Evolutionary conservation across 1,140 invertebrate species (phyloP).

Genomic region (Euschistus heros): DNA sequence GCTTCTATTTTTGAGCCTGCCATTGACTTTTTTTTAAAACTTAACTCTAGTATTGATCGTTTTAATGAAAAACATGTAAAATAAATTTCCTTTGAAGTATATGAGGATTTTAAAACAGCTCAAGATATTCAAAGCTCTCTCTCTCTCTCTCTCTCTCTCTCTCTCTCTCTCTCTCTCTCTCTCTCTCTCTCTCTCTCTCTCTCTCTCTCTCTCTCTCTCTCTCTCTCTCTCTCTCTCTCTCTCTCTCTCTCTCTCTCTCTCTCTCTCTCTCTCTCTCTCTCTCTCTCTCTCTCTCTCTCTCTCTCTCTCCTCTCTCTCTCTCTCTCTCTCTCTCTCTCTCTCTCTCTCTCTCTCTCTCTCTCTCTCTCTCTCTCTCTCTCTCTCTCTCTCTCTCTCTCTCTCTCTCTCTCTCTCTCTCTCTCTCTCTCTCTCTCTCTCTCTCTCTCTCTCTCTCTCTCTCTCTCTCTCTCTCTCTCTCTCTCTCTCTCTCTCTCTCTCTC

Average conservation of each 20-base stretch:
- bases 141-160: conserved; percentile 31
- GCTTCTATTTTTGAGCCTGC: too few species aligned
- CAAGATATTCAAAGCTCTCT: too few species aligned
- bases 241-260: conserved; percentile 5
- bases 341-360: conserved; percentile 16
- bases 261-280: conserved; percentile 25
- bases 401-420: conserved; percentile 6
- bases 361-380: conserved; percentile 3
- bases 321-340: not conserved
- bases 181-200: conserved; percentile 32
- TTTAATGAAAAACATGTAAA: too few species aligned
- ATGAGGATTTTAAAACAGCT: too few species aligned
- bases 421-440: conserved; percentile 11
- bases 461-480: conserved; percentile 3
- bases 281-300: conserved; percentile 26
- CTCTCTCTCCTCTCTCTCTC: not conserved
- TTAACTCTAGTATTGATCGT: too few species aligned
- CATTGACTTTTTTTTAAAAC: too few species aligned
- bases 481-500: conserved; percentile 12
- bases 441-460: conserved; percentile 21
- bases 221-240: conserved; percentile 20
- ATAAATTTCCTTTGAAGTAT: too few species aligned
- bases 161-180: conserved; percentile 31
- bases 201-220: conserved; percentile 23
- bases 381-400: conserved; percentile 10